Percentiles rank a stretch among this genome's conserved stretches.
These are phyloP conservation scores for Monochamus saltuarius DNA, from an alignment of 1,140 invertebrate genomes.

Conservation along the genomic window DNA sequence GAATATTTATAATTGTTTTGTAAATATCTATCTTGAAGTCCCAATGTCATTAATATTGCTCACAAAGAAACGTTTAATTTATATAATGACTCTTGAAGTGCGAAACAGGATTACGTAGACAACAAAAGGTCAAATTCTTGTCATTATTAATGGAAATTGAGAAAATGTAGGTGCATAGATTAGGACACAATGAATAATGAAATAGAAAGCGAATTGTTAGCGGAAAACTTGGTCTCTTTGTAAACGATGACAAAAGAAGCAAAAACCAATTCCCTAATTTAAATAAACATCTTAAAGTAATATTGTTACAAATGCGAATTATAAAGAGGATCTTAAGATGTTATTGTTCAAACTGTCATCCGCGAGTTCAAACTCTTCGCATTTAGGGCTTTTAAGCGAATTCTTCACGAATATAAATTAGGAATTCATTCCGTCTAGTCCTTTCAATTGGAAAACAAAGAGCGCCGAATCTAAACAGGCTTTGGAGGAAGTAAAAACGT, in stretches of 20 bases:
- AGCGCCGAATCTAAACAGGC: conserved; percentile 37
- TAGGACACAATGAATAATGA: conserved; percentile 27
- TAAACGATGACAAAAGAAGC: conserved; percentile 11
- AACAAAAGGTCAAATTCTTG: conserved; percentile 20
- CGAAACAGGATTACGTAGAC: neutral
- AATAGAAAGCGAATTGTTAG: conserved; percentile 21
- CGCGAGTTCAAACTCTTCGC: conserved; percentile 13
- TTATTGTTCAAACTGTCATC: conserved; percentile 23
- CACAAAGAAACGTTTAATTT: conserved; percentile 28
- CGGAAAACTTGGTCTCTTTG: conserved; percentile 14
- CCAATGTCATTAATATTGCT: conserved; percentile 20
- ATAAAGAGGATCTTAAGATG: conserved; percentile 18
- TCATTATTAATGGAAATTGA: too few relatives aligned
- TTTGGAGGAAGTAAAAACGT: conserved; percentile 38
- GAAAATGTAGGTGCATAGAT: too few relatives aligned
- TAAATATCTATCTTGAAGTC: conserved; percentile 28
- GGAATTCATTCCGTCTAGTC: conserved; percentile 13
- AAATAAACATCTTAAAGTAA: conserved; percentile 24
- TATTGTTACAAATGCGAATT: conserved; percentile 18
- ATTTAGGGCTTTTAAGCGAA: conserved; percentile 16
- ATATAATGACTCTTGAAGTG: conserved; percentile 24
- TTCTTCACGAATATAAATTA: conserved; percentile 21
- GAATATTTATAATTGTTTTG: neutral
- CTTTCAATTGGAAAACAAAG: conserved; percentile 18
- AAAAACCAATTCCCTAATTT: conserved; percentile 24